Evolutionary conservation across 2,113 vertebrate species (phyloP).

Genomic region (Jaculus jaculus): DNA sequence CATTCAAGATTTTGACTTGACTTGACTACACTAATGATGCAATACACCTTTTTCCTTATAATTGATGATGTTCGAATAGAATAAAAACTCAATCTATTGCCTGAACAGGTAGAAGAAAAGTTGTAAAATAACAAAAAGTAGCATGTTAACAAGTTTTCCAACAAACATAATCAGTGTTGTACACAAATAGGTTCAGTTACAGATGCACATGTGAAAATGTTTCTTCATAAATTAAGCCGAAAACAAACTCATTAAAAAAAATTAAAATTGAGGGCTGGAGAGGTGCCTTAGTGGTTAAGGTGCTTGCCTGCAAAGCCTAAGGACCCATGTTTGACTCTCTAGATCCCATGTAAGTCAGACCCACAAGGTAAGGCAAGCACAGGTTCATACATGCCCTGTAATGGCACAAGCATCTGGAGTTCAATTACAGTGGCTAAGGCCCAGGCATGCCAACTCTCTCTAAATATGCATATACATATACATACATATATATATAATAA

Average conservation of each 20-base stretch:
- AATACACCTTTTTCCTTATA: background rate
- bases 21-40: background rate
- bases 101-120: background rate
- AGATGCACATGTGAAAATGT: background rate
- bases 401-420: too few species aligned
- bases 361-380: too few species aligned
- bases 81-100: background rate
- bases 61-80: background rate
- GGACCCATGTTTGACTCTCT: too few species aligned
- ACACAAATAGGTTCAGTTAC: background rate
- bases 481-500: too few species aligned
- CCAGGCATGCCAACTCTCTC: too few species aligned
- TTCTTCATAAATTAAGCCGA: constrained; percentile 1
- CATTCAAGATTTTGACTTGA: background rate
- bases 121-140: background rate
- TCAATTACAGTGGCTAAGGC: too few species aligned
- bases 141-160: background rate
- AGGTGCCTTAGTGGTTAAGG: too few species aligned
- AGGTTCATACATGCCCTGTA: too few species aligned
- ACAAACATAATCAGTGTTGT: background rate
- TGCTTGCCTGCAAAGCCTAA: too few species aligned
- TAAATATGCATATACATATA: too few species aligned
- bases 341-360: too few species aligned
- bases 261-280: background rate
- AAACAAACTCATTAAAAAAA: background rate